phyloP scores from a whole-genome alignment of 2,797 vertebrate genomes.

The Hydrophis major region DNA sequence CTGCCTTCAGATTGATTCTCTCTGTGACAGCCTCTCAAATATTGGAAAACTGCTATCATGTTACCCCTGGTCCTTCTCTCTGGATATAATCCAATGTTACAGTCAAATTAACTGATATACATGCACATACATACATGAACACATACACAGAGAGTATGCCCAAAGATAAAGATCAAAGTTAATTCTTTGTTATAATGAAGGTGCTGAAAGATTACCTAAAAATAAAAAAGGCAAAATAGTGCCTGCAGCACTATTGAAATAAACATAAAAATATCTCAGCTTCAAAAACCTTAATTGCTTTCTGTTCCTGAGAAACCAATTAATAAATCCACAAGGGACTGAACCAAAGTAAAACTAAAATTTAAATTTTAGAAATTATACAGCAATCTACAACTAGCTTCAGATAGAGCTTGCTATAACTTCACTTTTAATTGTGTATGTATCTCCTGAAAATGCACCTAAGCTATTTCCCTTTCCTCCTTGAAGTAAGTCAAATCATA shows the following conservation, averaged over 20 bases:
- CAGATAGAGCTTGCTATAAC: slow-evolving; percentile 9
- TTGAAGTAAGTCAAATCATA: not conserved
- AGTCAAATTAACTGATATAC: not conserved
- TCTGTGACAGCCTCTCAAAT: not conserved
- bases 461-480: not conserved
- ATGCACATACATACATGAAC: not conserved
- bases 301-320: slow-evolving; percentile 50
- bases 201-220: slow-evolving; percentile 2
- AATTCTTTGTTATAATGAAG: not conserved
- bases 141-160: accelerated
- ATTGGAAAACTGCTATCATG: not conserved
- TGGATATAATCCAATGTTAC: not conserved
- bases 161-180: not conserved
- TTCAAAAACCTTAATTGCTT: slow-evolving; percentile 33
- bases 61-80: not conserved
- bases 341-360: slow-evolving; percentile 27
- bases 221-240: slow-evolving; percentile 30
- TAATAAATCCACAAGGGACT: slow-evolving; percentile 47
- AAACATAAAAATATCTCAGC: slow-evolving; percentile 39
- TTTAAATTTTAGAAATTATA: slow-evolving; percentile 37
- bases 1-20: not conserved
- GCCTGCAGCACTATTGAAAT: slow-evolving; percentile 28
- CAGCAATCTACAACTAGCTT: slow-evolving; percentile 16
- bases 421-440: not conserved
- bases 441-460: not conserved